Base-by-base conservation (phyloP, 2,113 vertebrate species). In the Catharus bicknelli region DNA sequence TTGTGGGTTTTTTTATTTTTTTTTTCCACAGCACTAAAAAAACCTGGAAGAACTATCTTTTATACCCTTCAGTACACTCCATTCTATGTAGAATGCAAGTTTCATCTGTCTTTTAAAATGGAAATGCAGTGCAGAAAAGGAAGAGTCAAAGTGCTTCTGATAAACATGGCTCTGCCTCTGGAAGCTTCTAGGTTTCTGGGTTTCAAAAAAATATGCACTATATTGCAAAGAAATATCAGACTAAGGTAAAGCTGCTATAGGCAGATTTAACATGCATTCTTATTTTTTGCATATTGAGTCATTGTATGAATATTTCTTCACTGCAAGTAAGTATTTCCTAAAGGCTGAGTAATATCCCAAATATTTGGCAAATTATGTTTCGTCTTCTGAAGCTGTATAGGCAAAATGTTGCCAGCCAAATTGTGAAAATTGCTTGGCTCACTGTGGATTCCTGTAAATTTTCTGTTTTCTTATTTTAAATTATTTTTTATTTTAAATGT, bases 261-360 rank as follows among this genome's bases (percentile, higher is more conserved):
- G 47, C 12, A 83, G 36, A 80, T 88, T 81, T 81, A 70, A 83
- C 81, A 90, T 75, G 18, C 54, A 89, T 87, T 88, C 45, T 86
- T 88, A 18, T 8, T 92, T 59, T 86, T 94, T 93, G 17, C 29
- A 48, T 70, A 14, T 75, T 59, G 29, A 75, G 54, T 57, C 66
- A 32, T 88, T 93, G 34, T 45, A 64, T 82, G 30, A 83, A 74
- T 91, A 30, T 40, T 45, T 20, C 78, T 89, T 81, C 32, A 63
- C 18, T 79, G 22, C n/a, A 83, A 95, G 59, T 69, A 7, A 88
- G 5, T 61, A 22, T 61, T 74, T 96, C 30, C 78, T 58, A 86
- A 86, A 30, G 68, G 9, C 32, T 90, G 61, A 83, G 76, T 82
- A 94, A 88, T 88, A 82, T 42, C 57, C 17, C 17, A 68, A 83